phyloP scores from a whole-genome alignment of 1,140 invertebrate genomes.

The Drosophila willistoni region DNA sequence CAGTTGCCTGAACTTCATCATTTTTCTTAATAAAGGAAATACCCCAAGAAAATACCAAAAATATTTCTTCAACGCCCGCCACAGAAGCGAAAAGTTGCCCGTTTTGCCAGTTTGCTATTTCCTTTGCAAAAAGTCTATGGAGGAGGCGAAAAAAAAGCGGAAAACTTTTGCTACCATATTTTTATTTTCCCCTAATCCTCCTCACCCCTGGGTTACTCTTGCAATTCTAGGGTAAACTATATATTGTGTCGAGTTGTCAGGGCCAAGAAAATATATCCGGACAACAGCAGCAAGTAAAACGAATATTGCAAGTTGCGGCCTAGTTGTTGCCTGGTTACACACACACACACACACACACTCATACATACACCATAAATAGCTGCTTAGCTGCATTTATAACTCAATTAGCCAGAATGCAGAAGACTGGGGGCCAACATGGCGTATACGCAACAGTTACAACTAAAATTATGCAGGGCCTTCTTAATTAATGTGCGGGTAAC shows the following conservation, averaged over 20 bases:
- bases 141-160: conserved; percentile 7
- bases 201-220: background rate
- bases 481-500: conserved; percentile 17
- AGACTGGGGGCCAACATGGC: conserved; percentile 8
- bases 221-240: background rate
- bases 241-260: conserved; percentile 20
- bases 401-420: conserved; percentile 56
- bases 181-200: conserved; percentile 19
- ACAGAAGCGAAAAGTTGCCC: conserved; percentile 20
- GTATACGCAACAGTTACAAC: conserved; percentile 23
- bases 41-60: conserved; percentile 42
- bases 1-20: conserved; percentile 29
- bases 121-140: conserved; percentile 2
- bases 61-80: conserved; percentile 44
- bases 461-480: conserved; percentile 14
- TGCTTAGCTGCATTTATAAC: conserved; percentile 67
- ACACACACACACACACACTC: no score
- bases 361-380: conserved; percentile 52
- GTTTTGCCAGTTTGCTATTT: conserved; percentile 39
- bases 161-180: conserved; percentile 43
- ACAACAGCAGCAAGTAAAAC: conserved; percentile 9
- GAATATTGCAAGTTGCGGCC: conserved; percentile 29
- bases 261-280: conserved; percentile 48
- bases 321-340: conserved; percentile 19
- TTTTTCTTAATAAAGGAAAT: conserved; percentile 55